Evolutionary conservation across 2,113 vertebrate species (phyloP), one percentile per base, ranked within the genome.

Genomic region (Microcebus tavaratra): DNA sequence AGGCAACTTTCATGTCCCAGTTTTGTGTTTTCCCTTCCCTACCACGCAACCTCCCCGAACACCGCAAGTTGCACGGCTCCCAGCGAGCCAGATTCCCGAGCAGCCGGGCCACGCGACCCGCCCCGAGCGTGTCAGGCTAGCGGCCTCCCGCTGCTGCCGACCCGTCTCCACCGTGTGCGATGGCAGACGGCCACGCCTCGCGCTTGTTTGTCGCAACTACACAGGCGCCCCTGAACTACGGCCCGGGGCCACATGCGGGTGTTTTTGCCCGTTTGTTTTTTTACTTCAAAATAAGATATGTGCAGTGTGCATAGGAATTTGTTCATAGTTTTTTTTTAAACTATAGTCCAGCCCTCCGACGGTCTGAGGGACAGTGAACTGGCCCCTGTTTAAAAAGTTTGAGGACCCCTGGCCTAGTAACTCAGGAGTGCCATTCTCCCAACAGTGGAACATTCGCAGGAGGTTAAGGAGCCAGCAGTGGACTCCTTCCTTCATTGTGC

Each of bases 21-120:
- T 17, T 78, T 70, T 85, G 5, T 78, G 65, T 31, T 53, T 80
- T 63, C 45, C 53, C 67, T 39, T 25, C 2, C 27, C 20, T 7
- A 23, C 36, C 10, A 34, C 13, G 5, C 20, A 31, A 12, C 3
- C 42, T 75, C 61, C 14, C 17, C n/a, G 65, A 42, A 81, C 13
- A 36, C 39, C 53, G 73, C 31, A 42, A 85, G 6, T 10, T 23
- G 10, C n/a, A 53, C 53, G 25, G 7, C 8, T 42, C 75, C 42
- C 25, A 23, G 23, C 18, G 76, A 72, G 55, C 45, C 83, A 61
- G 91, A 87, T 84, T 94, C 90, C 92, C 93, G 89, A 84, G 81
- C 81, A 65, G 39, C 57, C 25, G 23, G 80, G 34, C 70, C 59
- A 29, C 6, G 31, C 5, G n/a, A 85, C 89, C 53, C 75, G 63